These are phyloP conservation scores for Hermetia illucens DNA, from an alignment of 1,140 invertebrate species.

Conservation along the genomic window DNA sequence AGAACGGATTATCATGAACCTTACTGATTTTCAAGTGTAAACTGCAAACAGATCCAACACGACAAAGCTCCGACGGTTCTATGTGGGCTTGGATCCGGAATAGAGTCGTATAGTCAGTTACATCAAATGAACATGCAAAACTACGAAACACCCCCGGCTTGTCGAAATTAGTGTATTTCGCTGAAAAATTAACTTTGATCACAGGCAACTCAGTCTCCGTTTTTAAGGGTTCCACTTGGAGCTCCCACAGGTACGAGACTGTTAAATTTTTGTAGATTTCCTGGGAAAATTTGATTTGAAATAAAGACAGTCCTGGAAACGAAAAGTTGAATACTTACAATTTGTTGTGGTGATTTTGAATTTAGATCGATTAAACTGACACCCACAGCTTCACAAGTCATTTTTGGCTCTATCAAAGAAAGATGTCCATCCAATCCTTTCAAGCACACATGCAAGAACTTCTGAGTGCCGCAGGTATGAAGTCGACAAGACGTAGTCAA, in stretches of 20 bases:
- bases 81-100: slow-evolving; percentile 69
- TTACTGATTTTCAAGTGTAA: slow-evolving; percentile 60
- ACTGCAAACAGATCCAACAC: slow-evolving; percentile 75
- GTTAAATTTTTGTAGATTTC: slow-evolving; percentile 36
- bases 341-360: slow-evolving; percentile 30
- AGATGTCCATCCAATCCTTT: slow-evolving; percentile 46
- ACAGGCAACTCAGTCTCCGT: slow-evolving; percentile 33
- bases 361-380: slow-evolving; percentile 49
- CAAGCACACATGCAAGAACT: slow-evolving; percentile 66
- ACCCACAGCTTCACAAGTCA: slow-evolving; percentile 37
- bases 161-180: slow-evolving; percentile 44
- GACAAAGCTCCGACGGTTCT: slow-evolving; percentile 73
- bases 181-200: slow-evolving; percentile 53
- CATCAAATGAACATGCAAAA: slow-evolving; percentile 40
- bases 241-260: slow-evolving; percentile 71
- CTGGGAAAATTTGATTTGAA: slow-evolving; percentile 7
- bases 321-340: slow-evolving; percentile 13
- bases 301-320: neutral
- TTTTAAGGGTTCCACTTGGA: slow-evolving; percentile 45
- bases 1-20: slow-evolving; percentile 29
- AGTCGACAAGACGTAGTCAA: slow-evolving; percentile 64
- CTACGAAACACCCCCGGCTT: slow-evolving; percentile 33
- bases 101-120: slow-evolving; percentile 53
- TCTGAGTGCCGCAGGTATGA: slow-evolving; percentile 64
- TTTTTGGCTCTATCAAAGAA: slow-evolving; percentile 42